Evolutionary conservation across 2,888 invertebrate genomes (phyloP).

Genomic region (Cremastinae sp.): DNA sequence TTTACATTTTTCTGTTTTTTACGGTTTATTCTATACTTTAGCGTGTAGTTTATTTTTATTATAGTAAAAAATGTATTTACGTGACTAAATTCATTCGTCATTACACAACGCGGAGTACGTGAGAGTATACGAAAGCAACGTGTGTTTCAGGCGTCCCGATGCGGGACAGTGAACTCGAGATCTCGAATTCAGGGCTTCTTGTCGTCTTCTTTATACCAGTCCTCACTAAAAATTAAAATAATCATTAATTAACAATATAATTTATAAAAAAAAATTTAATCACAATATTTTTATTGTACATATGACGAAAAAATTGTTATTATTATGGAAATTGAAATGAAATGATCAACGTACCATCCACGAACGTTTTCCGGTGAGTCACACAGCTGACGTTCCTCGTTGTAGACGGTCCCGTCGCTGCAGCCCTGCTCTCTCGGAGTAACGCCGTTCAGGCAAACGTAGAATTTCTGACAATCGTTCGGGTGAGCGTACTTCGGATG

Average conservation of each 20-base stretch:
- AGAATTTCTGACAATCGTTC: conserved; percentile 94
- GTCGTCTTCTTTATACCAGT: conserved; percentile 94
- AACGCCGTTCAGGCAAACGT: conserved; percentile 92
- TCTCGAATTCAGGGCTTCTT: conserved; percentile 72
- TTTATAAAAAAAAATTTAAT: not conserved
- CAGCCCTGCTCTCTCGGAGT: conserved; percentile 95
- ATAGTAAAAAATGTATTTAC: conserved; percentile 65
- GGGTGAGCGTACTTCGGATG: conserved; percentile 94
- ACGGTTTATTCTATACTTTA: conserved; percentile 42
- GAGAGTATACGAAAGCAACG: conserved; percentile 63
- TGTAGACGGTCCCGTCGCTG: conserved; percentile 94
- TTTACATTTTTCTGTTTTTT: conserved; percentile 43
- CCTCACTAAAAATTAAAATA: conserved; percentile 84
- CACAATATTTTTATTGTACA: not conserved
- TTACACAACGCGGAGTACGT: conserved; percentile 64
- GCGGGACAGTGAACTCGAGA: conserved; percentile 76
- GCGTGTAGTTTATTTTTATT: conserved; percentile 54
- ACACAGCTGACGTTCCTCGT: conserved; percentile 90
- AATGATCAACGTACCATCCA: conserved; percentile 86
- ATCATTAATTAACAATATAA: conserved; percentile 42
- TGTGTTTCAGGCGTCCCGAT: conserved; percentile 74
- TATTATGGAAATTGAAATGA: conserved; percentile 24
- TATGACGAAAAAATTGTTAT: conserved; percentile 20
- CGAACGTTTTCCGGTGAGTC: conserved; percentile 95
- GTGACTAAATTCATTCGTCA: conserved; percentile 65